A percentile compares a stretch with the other conserved stretches of the same genome.
These are phyloP conservation scores for Morpho deidamia DNA, from an alignment of 2,888 invertebrate species.

Conservation along the genomic window DNA sequence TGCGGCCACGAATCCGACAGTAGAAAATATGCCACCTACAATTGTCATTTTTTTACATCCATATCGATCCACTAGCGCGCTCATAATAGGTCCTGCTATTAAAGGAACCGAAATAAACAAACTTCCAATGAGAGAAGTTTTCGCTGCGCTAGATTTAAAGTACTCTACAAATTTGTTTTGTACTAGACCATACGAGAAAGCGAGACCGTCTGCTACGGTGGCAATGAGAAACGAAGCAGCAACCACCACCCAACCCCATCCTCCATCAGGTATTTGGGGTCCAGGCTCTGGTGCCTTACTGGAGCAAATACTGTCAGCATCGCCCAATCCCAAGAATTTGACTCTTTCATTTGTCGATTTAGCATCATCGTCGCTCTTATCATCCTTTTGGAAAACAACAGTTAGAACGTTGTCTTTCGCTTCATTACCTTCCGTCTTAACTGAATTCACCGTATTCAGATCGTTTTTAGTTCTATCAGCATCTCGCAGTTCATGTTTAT, in stretches of 20 bases:
- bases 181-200: constrained; percentile 94
- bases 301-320: constrained; percentile 70
- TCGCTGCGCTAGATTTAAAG: constrained; percentile 88
- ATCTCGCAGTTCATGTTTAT: constrained; percentile 40
- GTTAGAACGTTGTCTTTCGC: constrained; percentile 42
- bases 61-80: constrained; percentile 90
- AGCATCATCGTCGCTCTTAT: constrained; percentile 59
- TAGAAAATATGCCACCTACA: constrained; percentile 83
- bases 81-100: constrained; percentile 89
- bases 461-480: constrained; percentile 46
- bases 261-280: constrained; percentile 88
- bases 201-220: constrained; percentile 94
- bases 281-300: constrained; percentile 53
- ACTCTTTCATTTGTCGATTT: constrained; percentile 69
- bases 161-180: constrained; percentile 87
- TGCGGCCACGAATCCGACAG: constrained; percentile 87
- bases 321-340: constrained; percentile 73
- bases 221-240: constrained; percentile 90
- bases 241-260: constrained; percentile 95
- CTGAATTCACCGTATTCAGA: constrained; percentile 60
- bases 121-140: constrained; percentile 93
- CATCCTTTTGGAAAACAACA: constrained; percentile 48
- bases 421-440: constrained; percentile 48
- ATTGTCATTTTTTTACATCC: constrained; percentile 89
- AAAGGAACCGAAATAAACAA: constrained; percentile 94